Evolutionary conservation across 2,797 vertebrate genomes (phyloP).

Genomic region (Urocyon cinereoargenteus): DNA sequence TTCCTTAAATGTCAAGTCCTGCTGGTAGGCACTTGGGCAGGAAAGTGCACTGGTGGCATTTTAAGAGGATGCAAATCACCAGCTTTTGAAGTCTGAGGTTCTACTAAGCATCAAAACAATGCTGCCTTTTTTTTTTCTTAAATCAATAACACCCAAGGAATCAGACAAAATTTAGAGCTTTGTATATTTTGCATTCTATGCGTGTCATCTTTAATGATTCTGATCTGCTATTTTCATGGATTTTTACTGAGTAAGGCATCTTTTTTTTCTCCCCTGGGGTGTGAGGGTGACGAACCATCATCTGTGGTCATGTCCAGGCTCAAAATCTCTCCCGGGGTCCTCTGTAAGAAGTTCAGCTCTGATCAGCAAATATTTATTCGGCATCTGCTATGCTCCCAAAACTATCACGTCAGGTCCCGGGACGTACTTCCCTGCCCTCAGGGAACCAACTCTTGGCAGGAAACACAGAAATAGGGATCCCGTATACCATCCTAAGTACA

Average conservation of each 20-base stretch:
- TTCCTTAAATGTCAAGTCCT: conserved; percentile 67
- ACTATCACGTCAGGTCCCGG: not conserved
- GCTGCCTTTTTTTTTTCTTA: not conserved
- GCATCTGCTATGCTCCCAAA: not conserved
- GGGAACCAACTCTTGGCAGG: not conserved
- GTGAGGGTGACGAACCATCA: not conserved
- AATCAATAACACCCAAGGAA: conserved; percentile 59
- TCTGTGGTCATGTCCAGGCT: not conserved
- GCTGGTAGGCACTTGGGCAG: not conserved
- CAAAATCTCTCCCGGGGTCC: not conserved
- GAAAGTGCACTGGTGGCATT: conserved; percentile 48
- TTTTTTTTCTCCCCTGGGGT: not conserved
- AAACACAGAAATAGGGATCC: not conserved
- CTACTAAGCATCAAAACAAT: conserved; percentile 66
- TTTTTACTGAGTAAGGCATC: not conserved
- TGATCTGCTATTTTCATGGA: conserved; percentile 8
- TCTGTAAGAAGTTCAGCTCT: not conserved
- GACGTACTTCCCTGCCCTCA: not conserved
- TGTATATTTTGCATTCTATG: conserved; percentile 48
- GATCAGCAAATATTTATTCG: not conserved
- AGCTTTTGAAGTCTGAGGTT: conserved; percentile 66
- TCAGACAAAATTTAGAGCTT: not conserved
- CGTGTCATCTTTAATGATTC: conserved; percentile 17
- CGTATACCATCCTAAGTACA: not conserved
- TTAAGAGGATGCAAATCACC: conserved; percentile 57